Base-by-base conservation (phyloP, 2,888 invertebrate species). In the Argyresthia goedartella region DNA sequence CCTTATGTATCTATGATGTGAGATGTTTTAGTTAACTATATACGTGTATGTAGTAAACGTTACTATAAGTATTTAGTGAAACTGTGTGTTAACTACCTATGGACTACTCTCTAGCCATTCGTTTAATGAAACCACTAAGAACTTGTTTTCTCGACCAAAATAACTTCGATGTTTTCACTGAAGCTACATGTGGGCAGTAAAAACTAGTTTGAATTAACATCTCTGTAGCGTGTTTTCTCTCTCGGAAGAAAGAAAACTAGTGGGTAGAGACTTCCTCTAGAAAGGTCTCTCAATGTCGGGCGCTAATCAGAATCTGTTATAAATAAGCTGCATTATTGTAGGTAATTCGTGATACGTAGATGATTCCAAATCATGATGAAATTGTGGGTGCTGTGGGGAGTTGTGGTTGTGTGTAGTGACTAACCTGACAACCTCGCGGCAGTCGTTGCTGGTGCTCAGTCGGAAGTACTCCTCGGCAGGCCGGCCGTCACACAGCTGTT, bases 401-500 rank as follows among this genome's bases (percentile, higher is more conserved):
- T 25, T 25, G 25, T 10, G 33, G 46, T 8, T 1, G 25, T 16
- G 25, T 25, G 25, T 16, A 11, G 8, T 33, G 13, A 59, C 76
- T 88, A 89, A 96, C 94, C 96, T 95, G 70, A 96, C 96, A 62
- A 97, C 97, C 78, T 96, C 96, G 65, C 96, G 91, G 81, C 97
- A 97, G 81, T 97, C 96, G 58, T 93, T 92, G 33, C 95, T 95
- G 51, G 92, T 90, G 60, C 91, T 89, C 63, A 96, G 88, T 60
- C 97, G 91, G 89, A 97, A 97, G 87, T 96, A 97, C 81, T 97
- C 96, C 69, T 96, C 96, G 14, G 93, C 94, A 4, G 96, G 95
- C 64, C 96, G 90, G 67, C 94, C 93, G 60, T 93, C 91, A 78
- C 97, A 97, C 51, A 95, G 89, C 76, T 95, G 93, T 66, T 97